Evolutionary conservation across 1,140 invertebrate genomes (phyloP).

Genomic region (Drosophila yakuba): DNA sequence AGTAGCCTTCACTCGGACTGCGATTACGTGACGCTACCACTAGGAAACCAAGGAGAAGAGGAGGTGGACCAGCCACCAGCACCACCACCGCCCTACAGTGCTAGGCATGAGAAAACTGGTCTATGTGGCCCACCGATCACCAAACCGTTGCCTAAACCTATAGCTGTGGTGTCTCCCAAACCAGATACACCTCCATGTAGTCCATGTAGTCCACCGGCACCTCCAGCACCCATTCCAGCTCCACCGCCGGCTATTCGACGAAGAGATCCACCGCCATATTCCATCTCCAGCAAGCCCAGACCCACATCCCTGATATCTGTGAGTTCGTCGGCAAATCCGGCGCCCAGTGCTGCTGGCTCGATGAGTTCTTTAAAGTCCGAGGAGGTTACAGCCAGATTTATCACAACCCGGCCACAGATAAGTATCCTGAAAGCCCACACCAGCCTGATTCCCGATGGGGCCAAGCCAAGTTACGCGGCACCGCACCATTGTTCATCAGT

Average conservation of each 20-base stretch:
- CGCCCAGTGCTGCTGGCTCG: slow-evolving; percentile 53
- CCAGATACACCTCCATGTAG: slow-evolving; percentile 32
- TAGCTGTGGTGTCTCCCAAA: slow-evolving; percentile 32
- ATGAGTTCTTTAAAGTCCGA: slow-evolving; percentile 84
- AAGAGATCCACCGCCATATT: slow-evolving; percentile 87
- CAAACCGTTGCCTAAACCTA: slow-evolving; percentile 34
- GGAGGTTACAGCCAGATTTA: slow-evolving; percentile 88
- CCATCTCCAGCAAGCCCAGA: slow-evolving; percentile 83
- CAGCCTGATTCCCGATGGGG: slow-evolving; percentile 85
- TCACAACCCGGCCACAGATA: slow-evolving; percentile 88
- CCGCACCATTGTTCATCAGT: slow-evolving; percentile 81
- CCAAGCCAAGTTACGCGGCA: slow-evolving; percentile 86
- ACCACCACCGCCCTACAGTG: slow-evolving; percentile 86
- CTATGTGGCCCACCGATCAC: slow-evolving; percentile 70
- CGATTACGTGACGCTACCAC: slow-evolving; percentile 93
- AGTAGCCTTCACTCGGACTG: slow-evolving; percentile 94
- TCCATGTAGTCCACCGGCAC: slow-evolving; percentile 14
- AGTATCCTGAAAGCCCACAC: slow-evolving; percentile 89
- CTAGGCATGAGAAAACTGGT: slow-evolving; percentile 82
- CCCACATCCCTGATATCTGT: slow-evolving; percentile 82
- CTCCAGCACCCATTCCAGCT: slow-evolving; percentile 10
- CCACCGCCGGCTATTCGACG: slow-evolving; percentile 51
- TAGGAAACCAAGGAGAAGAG: slow-evolving; percentile 86
- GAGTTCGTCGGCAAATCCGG: slow-evolving; percentile 50
- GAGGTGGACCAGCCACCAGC: slow-evolving; percentile 84